Base-by-base conservation (phyloP, 2,888 invertebrate genomes). In the Endotricha flammealis region DNA sequence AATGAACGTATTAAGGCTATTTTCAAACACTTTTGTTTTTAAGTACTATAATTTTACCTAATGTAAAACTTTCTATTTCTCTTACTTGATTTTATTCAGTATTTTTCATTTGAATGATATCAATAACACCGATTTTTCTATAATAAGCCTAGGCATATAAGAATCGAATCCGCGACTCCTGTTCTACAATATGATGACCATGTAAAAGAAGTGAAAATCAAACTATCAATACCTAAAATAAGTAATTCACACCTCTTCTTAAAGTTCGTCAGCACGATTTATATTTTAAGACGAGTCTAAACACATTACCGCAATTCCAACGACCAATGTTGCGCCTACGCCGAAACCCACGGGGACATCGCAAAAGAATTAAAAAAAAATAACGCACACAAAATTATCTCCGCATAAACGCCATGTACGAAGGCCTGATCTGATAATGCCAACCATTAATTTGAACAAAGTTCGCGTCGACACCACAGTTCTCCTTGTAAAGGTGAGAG, bases 321-420 rank as follows among this genome's bases (percentile, higher is more conserved):
- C 12, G 35, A 29, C 35, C 29, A 22, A 32, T 34, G 35, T 47
- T 46, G 48, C 55, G 56, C 58, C 62, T 56, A 59, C 61, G 56
- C 53, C 46, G 44, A 43, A 44, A 45, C 53, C 55, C 53, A 59
- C 54, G 47, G 50, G 56, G 59, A 62, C 64, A 64, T 60, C 62
- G 64, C 61, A 62, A 70, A 74, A 55, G 63, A 67, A 74, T 64
- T 71, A 39, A 53, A 70, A 73, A 77, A 74, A 65, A 68, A 73
- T 68, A 57, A 67, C 64, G 63, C 63, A 70, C 76, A 79, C 76
- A 81, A 81, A 83, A 83, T 86, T 83, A 86, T 86, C 86, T 85
- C 71, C 70, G 68, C 77, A 85, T 86, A 86, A 86, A 85, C 82
- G 86, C 82, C 85, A 81, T 85, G 86, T 83, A 80, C 80, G 20